Conservation (phyloP, 2,888 invertebrate genomes). For the Heteropelma amictum region DNA sequence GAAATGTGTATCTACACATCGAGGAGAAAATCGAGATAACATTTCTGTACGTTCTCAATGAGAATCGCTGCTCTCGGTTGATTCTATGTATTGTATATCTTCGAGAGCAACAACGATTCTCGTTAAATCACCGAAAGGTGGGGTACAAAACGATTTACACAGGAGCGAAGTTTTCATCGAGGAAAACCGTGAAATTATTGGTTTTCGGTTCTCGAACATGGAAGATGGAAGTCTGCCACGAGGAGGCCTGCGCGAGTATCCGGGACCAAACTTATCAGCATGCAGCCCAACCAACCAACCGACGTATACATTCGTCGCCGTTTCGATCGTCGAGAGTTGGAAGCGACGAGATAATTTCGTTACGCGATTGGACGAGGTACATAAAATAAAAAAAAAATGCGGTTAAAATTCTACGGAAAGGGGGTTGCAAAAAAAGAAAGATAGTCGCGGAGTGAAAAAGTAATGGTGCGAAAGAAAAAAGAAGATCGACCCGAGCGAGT, state of each 20-base stretch:
- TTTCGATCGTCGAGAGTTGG: constrained; percentile 29
- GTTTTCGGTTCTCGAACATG: constrained; percentile 60
- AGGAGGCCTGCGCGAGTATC: constrained; percentile 33
- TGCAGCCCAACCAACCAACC: constrained; percentile 24
- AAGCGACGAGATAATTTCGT: constrained; percentile 60
- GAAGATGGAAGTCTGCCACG: constrained; percentile 1
- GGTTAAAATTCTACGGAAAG: constrained; percentile 6
- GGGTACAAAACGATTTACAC: not conserved
- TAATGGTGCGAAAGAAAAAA: constrained; percentile 18
- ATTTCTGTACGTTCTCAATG: too few relatives aligned
- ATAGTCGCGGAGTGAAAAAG: constrained; percentile 18
- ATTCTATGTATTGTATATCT: too few relatives aligned
- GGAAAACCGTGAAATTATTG: constrained; percentile 67
- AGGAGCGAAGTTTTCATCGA: not conserved
- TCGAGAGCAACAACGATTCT: not conserved
- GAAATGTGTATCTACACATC: not conserved
- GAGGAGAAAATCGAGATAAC: too few relatives aligned
- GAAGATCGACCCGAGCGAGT: constrained; percentile 8
- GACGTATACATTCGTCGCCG: constrained; percentile 30
- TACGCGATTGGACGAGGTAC: constrained; percentile 47
- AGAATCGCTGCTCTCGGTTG: too few relatives aligned
- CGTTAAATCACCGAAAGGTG: not conserved
- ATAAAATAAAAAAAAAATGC: not conserved
- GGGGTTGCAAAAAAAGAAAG: constrained; percentile 13
- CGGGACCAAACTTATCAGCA: constrained; percentile 65